Evolutionary conservation across 1,140 invertebrate genomes (phyloP).

Genomic region (Trypoxylus dichotomus): DNA sequence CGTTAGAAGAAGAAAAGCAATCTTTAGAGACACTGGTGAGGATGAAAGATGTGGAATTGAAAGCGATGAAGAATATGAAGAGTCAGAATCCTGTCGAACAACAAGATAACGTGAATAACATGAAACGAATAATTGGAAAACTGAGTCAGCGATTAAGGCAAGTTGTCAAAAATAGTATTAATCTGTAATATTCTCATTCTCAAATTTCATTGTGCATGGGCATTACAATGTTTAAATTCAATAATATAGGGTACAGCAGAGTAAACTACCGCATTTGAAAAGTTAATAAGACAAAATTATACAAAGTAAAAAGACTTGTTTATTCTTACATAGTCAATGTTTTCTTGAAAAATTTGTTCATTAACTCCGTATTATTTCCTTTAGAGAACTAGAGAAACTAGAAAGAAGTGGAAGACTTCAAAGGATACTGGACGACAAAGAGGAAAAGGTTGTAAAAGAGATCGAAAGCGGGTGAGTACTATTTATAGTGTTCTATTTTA

Average conservation of each 20-base stretch:
- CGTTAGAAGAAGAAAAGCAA: neutral
- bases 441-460: neutral
- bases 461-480: neutral
- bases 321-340: too few species aligned
- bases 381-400: conserved; percentile 6
- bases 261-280: too few species aligned
- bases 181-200: too few species aligned
- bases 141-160: neutral
- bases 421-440: neutral
- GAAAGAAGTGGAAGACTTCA: conserved; percentile 5
- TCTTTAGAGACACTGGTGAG: neutral
- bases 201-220: too few species aligned
- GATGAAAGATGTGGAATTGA: conserved; percentile 21
- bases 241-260: too few species aligned
- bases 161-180: too few species aligned
- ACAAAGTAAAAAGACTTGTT: too few species aligned
- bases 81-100: neutral
- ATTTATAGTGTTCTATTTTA: too few species aligned
- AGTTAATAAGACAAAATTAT: too few species aligned
- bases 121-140: conserved; percentile 13
- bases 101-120: neutral
- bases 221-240: too few species aligned
- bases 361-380: neutral
- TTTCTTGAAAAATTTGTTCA: neutral
- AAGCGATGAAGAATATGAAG: neutral